Evolutionary conservation across 1,140 invertebrate species (phyloP).

Genomic region (Penaeus japonicus): DNA sequence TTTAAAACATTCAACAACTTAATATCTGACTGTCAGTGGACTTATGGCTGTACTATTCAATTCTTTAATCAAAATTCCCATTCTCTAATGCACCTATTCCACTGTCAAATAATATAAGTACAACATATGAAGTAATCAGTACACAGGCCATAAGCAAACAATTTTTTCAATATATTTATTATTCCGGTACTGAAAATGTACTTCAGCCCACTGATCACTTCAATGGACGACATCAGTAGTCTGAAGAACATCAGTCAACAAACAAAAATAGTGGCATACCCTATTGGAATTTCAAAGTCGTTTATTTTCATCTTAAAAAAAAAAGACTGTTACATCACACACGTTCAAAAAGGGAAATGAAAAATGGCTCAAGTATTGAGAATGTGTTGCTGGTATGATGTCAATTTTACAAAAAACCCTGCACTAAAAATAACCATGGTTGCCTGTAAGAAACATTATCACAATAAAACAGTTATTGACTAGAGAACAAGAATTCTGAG

Average conservation of each 20-base stretch:
- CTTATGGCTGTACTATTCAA: too few species aligned
- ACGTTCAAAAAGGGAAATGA: too few species aligned
- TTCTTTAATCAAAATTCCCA: too few species aligned
- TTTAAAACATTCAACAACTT: too few species aligned
- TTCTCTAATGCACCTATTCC: too few species aligned
- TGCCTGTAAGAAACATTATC: slow-evolving; percentile 14
- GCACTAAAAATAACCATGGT: too few species aligned
- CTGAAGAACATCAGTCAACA: neutral
- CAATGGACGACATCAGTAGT: neutral
- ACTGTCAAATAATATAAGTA: too few species aligned
- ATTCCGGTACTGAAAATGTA: slow-evolving; percentile 1
- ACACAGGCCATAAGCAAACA: neutral
- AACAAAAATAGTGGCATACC: neutral
- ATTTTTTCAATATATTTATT: neutral
- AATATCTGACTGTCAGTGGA: too few species aligned
- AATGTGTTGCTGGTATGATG: neutral
- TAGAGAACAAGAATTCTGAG: slow-evolving; percentile 29
- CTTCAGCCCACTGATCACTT: neutral
- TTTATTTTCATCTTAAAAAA: too few species aligned
- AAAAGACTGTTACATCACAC: too few species aligned
- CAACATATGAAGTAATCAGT: neutral
- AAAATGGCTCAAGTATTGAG: neutral
- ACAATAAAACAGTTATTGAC: slow-evolving; percentile 40
- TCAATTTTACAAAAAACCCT: neutral
- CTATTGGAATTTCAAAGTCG: neutral